phyloP scores from a whole-genome alignment of 2,797 vertebrate species.

The Hypotaenidia okinawae region DNA sequence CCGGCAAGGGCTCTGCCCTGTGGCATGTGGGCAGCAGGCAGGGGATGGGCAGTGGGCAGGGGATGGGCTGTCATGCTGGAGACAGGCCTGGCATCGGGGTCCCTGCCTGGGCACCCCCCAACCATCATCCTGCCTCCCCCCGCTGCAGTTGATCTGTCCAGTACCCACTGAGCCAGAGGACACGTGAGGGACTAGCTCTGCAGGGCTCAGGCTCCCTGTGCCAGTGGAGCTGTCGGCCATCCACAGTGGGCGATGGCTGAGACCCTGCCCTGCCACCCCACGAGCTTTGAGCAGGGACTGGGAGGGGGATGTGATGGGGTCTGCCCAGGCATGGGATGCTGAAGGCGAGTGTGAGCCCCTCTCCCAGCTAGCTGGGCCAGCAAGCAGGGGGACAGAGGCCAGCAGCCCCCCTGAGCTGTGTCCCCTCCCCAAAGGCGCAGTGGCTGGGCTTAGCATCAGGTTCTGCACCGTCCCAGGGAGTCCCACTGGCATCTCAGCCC shows the following conservation, averaged over 20 bases:
- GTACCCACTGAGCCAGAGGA: fast-evolving
- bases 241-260: neutral
- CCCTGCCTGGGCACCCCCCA: neutral
- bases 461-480: fast-evolving
- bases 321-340: neutral
- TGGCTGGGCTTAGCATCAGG: neutral
- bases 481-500: neutral
- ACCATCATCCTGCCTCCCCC: neutral
- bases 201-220: neutral
- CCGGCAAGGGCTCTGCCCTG: too few relatives aligned
- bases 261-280: fast-evolving
- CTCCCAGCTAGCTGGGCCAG: fast-evolving
- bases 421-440: neutral
- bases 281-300: neutral
- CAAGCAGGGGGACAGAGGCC: neutral
- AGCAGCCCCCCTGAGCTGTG: neutral
- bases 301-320: too few relatives aligned
- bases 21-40: neutral
- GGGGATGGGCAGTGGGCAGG: neutral
- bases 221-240: neutral
- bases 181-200: neutral
- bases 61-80: neutral
- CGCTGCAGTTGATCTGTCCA: fast-evolving
- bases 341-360: fast-evolving
- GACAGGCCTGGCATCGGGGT: neutral